Evolutionary conservation across 2,888 invertebrate genomes (phyloP).

Genomic region (Polydrusus pterygomalis): DNA sequence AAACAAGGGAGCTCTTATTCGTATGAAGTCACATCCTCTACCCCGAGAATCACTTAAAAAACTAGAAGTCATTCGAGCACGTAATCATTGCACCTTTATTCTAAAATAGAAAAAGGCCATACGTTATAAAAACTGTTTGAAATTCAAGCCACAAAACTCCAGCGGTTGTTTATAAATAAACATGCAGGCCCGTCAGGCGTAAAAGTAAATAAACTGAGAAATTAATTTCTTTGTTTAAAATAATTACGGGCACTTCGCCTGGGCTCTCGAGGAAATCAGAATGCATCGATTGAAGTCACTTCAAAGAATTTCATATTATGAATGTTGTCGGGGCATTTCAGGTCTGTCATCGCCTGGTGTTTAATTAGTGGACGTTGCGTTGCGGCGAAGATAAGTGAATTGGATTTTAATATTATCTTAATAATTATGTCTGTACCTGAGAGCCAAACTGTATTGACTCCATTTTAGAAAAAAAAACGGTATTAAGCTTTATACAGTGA

Average conservation of each 20-base stretch:
- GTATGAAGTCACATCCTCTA: background rate
- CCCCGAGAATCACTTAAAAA: background rate
- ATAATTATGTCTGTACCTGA: no score
- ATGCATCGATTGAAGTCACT: constrained; percentile 29
- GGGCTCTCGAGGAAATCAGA: constrained; percentile 33
- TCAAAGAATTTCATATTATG: constrained; percentile 20
- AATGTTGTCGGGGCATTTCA: constrained; percentile 11
- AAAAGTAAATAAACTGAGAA: constrained; percentile 34
- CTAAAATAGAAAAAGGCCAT: constrained; percentile 20
- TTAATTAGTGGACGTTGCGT: constrained; percentile 8
- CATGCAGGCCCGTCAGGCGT: constrained; percentile 36
- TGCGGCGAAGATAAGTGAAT: background rate
- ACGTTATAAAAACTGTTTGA: constrained; percentile 37
- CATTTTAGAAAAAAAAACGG: no score
- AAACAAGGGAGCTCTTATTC: background rate
- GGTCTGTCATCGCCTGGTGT: constrained; percentile 15
- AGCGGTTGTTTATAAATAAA: constrained; percentile 36
- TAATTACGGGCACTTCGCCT: constrained; percentile 36
- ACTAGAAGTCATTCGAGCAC: background rate
- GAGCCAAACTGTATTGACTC: no score
- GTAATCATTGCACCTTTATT: constrained; percentile 9
- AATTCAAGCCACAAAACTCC: constrained; percentile 34
- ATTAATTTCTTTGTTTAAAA: constrained; percentile 38
- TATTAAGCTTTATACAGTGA: no score
- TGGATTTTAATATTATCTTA: no score